These are phyloP conservation scores for Acholoe squamosa DNA, from an alignment of 2,888 invertebrate species.

Conservation along the genomic window DNA sequence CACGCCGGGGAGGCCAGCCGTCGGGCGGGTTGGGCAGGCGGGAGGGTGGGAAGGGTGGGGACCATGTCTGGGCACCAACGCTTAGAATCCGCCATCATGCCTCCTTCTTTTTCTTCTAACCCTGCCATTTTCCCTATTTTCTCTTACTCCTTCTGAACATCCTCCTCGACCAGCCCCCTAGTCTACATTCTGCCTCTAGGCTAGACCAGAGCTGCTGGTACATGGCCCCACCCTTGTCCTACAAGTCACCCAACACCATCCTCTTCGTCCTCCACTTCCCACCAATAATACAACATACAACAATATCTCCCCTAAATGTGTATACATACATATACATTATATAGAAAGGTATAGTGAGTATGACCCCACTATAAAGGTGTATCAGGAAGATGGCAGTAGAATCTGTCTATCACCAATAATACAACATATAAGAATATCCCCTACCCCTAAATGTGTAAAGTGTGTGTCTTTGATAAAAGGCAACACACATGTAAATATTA, in stretches of 20 bases:
- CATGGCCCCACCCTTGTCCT: neutral
- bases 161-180: neutral
- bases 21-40: neutral
- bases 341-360: neutral
- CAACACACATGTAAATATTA: too few species aligned
- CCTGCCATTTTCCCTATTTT: neutral
- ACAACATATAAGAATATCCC: neutral
- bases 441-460: neutral
- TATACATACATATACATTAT: too few species aligned
- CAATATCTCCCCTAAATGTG: neutral
- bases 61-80: neutral
- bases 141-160: neutral
- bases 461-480: too few species aligned
- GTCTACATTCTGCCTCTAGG: neutral
- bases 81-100: slow-evolving; percentile 33
- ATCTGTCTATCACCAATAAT: neutral
- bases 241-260: neutral
- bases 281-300: neutral
- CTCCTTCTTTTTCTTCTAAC: neutral
- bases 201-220: neutral
- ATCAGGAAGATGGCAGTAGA: too few species aligned
- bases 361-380: neutral
- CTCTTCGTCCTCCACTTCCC: neutral
- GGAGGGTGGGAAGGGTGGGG: slow-evolving; percentile 5
- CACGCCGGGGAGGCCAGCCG: slow-evolving; percentile 22